These are phyloP conservation scores for Calameuta pallipes DNA, from an alignment of 2,888 invertebrate species.

Conservation along the genomic window DNA sequence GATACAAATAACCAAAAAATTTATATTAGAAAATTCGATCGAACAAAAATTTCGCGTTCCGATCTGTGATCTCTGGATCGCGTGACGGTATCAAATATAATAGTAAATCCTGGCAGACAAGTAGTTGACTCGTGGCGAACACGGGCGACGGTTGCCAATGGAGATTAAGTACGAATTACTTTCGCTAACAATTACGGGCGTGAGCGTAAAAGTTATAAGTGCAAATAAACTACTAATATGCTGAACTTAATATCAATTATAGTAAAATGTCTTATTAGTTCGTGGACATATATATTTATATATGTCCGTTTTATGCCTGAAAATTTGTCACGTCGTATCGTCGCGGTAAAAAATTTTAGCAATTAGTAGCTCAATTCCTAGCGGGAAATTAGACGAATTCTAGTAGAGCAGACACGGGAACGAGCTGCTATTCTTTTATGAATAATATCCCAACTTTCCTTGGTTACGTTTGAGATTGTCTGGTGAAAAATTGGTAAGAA, in stretches of 20 bases:
- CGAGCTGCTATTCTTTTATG: neutral
- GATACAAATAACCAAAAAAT: constrained; percentile 10
- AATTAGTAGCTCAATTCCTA: neutral
- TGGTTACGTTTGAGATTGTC: neutral
- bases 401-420: neutral
- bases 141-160: neutral
- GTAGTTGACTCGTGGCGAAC: neutral
- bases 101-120: neutral
- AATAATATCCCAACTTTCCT: neutral
- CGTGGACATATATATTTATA: neutral
- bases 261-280: neutral
- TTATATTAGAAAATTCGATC: neutral
- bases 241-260: neutral
- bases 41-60: neutral
- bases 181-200: neutral
- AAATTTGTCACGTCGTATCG: neutral
- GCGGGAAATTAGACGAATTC: neutral
- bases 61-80: no score
- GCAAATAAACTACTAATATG: neutral
- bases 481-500: neutral
- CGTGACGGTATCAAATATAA: no score
- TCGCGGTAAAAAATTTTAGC: neutral
- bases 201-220: neutral
- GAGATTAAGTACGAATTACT: neutral
- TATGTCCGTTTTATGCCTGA: neutral